Conservation (phyloP, 2,888 invertebrate genomes). For the Zelleria hepariella region DNA sequence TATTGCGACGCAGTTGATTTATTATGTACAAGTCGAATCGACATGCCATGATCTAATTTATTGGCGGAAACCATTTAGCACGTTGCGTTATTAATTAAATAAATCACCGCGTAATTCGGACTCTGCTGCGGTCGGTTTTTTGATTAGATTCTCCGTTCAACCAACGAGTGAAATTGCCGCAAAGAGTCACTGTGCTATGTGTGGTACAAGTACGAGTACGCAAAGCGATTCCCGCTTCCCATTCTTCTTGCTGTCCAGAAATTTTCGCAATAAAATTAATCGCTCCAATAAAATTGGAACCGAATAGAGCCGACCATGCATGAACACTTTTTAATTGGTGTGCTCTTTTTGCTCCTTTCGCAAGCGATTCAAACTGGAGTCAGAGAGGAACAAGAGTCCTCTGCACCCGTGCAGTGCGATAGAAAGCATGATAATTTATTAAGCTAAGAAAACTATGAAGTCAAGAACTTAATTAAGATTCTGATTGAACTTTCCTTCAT, state of each 20-base stretch:
- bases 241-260: conserved; percentile 68
- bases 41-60: background rate
- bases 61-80: background rate
- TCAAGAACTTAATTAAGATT: conserved; percentile 3
- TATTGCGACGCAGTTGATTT: background rate
- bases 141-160: conserved; percentile 54
- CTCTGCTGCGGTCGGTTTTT: conserved; percentile 24
- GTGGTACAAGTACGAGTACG: background rate
- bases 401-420: conserved; percentile 15
- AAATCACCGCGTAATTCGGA: background rate
- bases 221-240: conserved; percentile 29
- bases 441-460: background rate
- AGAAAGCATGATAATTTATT: background rate
- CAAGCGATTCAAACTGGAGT: conserved; percentile 51
- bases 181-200: background rate
- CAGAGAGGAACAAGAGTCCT: conserved; percentile 46
- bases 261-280: conserved; percentile 71
- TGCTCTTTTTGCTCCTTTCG: conserved; percentile 55
- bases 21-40: background rate
- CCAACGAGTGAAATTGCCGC: conserved; percentile 18
- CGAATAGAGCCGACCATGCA: conserved; percentile 63
- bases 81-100: background rate
- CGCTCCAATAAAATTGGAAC: conserved; percentile 65
- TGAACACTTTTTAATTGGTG: conserved; percentile 70
- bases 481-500: conserved; percentile 1